phyloP scores from a whole-genome alignment of 2,888 invertebrate genomes.

The Melipona beecheii region DNA sequence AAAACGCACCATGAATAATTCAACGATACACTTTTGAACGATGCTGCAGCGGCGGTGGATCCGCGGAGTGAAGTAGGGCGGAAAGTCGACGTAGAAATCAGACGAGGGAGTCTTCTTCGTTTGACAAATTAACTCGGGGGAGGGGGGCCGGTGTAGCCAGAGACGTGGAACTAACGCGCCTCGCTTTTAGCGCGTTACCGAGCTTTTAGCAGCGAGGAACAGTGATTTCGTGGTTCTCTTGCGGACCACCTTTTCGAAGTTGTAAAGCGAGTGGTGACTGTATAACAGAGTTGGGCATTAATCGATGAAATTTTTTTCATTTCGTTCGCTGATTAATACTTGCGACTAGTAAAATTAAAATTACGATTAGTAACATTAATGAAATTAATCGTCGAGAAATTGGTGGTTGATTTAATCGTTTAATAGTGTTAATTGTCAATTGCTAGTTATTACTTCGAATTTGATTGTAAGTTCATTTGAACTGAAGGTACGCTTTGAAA shows the following conservation, averaged over 20 bases:
- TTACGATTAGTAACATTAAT: no score
- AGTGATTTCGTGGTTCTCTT: background rate
- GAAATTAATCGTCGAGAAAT: no score
- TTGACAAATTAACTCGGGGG: constrained; percentile 9
- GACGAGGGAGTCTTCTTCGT: background rate
- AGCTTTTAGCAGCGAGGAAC: background rate
- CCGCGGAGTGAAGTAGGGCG: constrained; percentile 30
- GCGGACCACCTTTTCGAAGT: background rate
- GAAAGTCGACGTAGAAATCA: constrained; percentile 27
- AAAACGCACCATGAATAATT: constrained; percentile 71
- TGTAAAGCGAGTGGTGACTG: no score
- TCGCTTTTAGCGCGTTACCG: constrained; percentile 4
- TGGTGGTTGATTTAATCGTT: no score
- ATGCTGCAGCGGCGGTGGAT: constrained; percentile 5
- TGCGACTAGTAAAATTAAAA: no score
- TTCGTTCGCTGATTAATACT: no score
- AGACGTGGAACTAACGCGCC: background rate
- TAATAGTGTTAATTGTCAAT: no score
- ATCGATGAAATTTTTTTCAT: no score
- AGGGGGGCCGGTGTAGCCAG: background rate
- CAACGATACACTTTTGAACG: constrained; percentile 58
- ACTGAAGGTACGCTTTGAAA: no score
- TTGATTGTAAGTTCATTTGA: no score
- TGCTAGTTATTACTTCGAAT: no score
- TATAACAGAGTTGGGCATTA: no score